Base-by-base conservation (phyloP, 2,797 vertebrate genomes). In the Aphelocoma californica region DNA sequence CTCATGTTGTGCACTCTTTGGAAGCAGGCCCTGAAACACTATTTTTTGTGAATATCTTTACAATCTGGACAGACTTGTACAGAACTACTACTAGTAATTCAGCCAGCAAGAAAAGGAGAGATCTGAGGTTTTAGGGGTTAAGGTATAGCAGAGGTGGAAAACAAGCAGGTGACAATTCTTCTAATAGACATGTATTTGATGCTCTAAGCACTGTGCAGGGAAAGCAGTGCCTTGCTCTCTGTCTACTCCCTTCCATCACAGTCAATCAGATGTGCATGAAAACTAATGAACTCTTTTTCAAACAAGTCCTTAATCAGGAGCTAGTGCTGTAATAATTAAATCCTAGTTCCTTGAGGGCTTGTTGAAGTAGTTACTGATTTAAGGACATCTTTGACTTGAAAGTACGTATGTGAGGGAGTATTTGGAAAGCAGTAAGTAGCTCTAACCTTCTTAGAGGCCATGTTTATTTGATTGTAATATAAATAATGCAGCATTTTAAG, bases 331-430 rank as follows among this genome's bases (percentile, higher is more conserved):
- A 95, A 81, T 95, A 87, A 94, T 87, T 86, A 74, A 36, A 48
- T 87, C 51, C 40, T 54, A 57, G 79, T 81, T 96, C 77, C 91
- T 96, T 0, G 3, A 91, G 94, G 86, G 64, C 14, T 91, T 77
- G 28, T 84, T 87, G 81, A 92, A 91, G 81, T 78, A 89, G 60
- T 85, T 91, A 50, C 88, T 92, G 89, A 91, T 93, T 92, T 95
- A 78, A 91, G 72, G 28, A 93, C 34, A 67, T 85, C 56, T 93
- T 92, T 90, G 69, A 36, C 67, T 92, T 78, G 32, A 31, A 93
- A 92, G 29, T 61, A 48, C 6, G 0, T 28, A 16, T 87, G 45
- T 78, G 61, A 92, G 36, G n/a, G 83, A 83, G n/a, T 78, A 51
- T 94, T 92, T 96, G 50, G 71, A 94, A 90, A 73, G 31, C 62